Conservation (phyloP, 2,113 vertebrate genomes). For the Mormyrus lacerda region DNA sequence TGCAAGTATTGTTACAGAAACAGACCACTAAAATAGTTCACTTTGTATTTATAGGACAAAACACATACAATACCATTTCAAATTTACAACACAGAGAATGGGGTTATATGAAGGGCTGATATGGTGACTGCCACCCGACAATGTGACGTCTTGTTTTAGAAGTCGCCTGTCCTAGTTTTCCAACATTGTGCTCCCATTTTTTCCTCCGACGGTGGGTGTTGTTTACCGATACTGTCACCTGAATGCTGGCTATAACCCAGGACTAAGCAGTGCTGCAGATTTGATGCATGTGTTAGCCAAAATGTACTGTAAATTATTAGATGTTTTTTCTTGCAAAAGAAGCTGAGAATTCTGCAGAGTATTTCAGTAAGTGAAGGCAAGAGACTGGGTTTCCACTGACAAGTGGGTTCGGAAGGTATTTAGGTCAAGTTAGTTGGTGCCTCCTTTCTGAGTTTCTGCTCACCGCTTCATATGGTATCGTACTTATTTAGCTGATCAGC, state of each 20-base stretch:
- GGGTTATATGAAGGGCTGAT: not conserved
- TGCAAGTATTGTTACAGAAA: not conserved
- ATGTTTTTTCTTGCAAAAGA: slow-evolving; percentile 24
- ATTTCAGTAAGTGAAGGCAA: slow-evolving; percentile 54
- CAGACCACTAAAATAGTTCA: not conserved
- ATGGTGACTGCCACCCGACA: not conserved
- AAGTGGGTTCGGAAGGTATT: slow-evolving; percentile 58
- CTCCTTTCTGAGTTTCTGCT: not conserved
- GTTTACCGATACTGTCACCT: not conserved
- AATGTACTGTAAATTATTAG: not conserved
- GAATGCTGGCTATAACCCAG: not conserved
- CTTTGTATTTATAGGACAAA: not conserved
- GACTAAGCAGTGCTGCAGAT: not conserved
- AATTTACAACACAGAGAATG: too few relatives aligned
- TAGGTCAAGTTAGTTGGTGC: slow-evolving; percentile 48
- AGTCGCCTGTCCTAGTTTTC: not conserved
- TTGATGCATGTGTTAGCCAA: not conserved
- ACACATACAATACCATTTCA: not conserved
- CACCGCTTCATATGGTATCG: slow-evolving; percentile 49
- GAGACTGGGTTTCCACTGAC: slow-evolving; percentile 52
- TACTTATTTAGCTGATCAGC: slow-evolving; percentile 43
- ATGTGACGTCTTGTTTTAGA: not conserved
- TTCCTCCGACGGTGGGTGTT: not conserved
- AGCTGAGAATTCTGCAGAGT: slow-evolving; percentile 63
- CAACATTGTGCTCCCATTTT: not conserved